Percentiles rank a stretch among this genome's conserved stretches.
These are phyloP conservation scores for Pyrrhopygopsis socrates DNA, from an alignment of 2,888 invertebrate species.

Conservation along the genomic window DNA sequence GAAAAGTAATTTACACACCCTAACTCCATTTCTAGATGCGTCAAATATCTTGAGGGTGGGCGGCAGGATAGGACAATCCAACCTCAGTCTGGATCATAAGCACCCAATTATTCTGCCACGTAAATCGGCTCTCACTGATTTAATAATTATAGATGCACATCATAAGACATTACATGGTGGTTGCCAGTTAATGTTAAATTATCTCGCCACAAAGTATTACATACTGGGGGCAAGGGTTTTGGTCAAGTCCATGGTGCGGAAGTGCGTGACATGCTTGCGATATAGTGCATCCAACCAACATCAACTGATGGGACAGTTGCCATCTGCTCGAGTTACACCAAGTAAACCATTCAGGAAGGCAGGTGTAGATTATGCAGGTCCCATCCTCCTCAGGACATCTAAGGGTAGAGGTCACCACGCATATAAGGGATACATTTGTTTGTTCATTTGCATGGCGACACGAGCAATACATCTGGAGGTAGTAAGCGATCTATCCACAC, in stretches of 20 bases:
- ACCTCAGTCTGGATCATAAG: constrained; percentile 10
- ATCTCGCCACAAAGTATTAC: constrained; percentile 1
- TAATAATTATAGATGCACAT: constrained; percentile 63
- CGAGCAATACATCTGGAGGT: constrained; percentile 10
- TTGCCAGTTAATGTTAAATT: constrained; percentile 49
- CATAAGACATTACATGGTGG: constrained; percentile 41
- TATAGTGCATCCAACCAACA: neutral
- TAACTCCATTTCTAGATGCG: constrained; percentile 42
- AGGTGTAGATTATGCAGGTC: neutral
- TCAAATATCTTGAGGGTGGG: constrained; percentile 46
- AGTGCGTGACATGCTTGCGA: neutral
- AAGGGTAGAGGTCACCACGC: constrained; percentile 40
- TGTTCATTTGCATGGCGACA: constrained; percentile 22
- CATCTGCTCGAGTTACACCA: constrained; percentile 10
- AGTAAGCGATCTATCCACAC: constrained; percentile 60
- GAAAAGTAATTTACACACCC: neutral
- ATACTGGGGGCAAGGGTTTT: neutral
- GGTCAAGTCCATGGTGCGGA: neutral
- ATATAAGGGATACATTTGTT: neutral
- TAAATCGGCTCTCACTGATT: constrained; percentile 23
- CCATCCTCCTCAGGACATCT: constrained; percentile 5
- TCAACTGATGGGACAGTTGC: constrained; percentile 18
- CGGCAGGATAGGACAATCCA: constrained; percentile 45
- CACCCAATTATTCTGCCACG: constrained; percentile 63
- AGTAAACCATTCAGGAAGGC: neutral